A percentile compares a stretch with the other conserved stretches of the same genome.
phyloP scores from a whole-genome alignment of 2,888 invertebrate genomes.

The Callinectes sapidus region DNA sequence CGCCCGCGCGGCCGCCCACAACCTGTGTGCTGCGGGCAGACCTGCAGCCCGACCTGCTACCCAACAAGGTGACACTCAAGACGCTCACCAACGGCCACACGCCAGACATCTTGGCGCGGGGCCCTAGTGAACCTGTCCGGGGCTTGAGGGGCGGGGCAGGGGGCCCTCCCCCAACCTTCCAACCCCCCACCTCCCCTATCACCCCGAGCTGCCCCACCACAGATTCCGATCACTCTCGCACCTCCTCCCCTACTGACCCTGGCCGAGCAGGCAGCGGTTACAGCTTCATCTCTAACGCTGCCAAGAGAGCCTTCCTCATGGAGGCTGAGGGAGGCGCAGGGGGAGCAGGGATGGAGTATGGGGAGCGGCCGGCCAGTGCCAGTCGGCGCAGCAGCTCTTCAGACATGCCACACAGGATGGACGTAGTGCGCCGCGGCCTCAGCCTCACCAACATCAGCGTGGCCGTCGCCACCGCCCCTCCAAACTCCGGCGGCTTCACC shows the following conservation, averaged over 20 bases:
- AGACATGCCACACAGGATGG: slow-evolving; percentile 29
- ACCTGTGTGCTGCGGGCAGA: slow-evolving; percentile 52
- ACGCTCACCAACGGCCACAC: slow-evolving; percentile 56
- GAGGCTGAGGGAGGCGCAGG: slow-evolving; percentile 64
- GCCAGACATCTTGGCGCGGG: slow-evolving; percentile 60
- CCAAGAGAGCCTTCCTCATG: slow-evolving; percentile 71
- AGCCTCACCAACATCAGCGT: slow-evolving; percentile 68
- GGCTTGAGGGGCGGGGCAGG: slow-evolving; percentile 29
- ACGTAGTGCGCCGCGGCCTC: slow-evolving; percentile 68
- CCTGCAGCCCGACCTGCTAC: slow-evolving; percentile 63
- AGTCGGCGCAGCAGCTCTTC: slow-evolving; percentile 36
- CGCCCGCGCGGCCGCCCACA: slow-evolving; percentile 59
- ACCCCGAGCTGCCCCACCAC: slow-evolving; percentile 53
- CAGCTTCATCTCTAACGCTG: slow-evolving; percentile 60
- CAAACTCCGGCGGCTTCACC: slow-evolving; percentile 60
- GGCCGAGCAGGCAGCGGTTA: slow-evolving; percentile 37
- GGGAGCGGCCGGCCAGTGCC: slow-evolving; percentile 59
- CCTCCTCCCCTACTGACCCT: background rate
- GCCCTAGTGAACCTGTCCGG: slow-evolving; percentile 33
- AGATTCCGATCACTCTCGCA: slow-evolving; percentile 43
- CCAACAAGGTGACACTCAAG: slow-evolving; percentile 57
- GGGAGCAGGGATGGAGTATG: slow-evolving; percentile 36
- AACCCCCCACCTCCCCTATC: slow-evolving; percentile 42
- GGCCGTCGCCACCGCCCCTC: slow-evolving; percentile 13
- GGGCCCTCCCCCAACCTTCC: slow-evolving; percentile 8